Base-by-base conservation (phyloP, 2,113 vertebrate genomes). In the Alligator sinensis region DNA sequence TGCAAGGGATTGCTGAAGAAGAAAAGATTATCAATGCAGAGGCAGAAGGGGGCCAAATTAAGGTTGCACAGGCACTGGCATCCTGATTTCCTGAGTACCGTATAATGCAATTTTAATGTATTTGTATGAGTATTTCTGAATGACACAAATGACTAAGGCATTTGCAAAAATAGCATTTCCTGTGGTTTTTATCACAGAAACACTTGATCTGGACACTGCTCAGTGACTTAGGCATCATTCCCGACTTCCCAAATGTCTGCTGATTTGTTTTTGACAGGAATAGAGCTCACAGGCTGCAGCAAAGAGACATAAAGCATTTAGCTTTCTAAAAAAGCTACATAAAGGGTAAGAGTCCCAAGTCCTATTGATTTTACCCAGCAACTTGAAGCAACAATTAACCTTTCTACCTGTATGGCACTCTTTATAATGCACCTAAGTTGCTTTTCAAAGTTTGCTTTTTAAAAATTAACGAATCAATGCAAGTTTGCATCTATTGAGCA, bases 341-440 rank as follows among this genome's bases (percentile, higher is more conserved):
- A 47, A 81, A 61, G 6, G 1, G 0, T 9, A 0, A 4, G 47
- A 78, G 61, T 59, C 64, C 60, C 19, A 28, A 21, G 68, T 5
- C 55, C 84, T 30, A 93, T 86, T 11, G 90, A 96, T 96, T 77
- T 82, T 8, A 88, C 72, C 30, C 5, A 61, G 90, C 2, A 2
- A 47, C 81, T 81, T 19, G 86, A 34, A 96, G 88, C 64, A 88
- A 86, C 83, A 86, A 93, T 94, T 96, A 89, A 91, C 86, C 88
- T 97, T 96, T 88, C 72, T 63, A 47, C 85, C 14, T 15, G 11
- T 0, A 19, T 34, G 0, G 9, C 74, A 82, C 14, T 9, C 87
- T 27, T 15, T 30, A 1, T 16, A 84, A 84, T 1, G 55, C 38
- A 5, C 14, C 89, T 34, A 3, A 0, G 63, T 1, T 3, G n/a